Conservation (phyloP, 2,888 invertebrate species). For the Cheilosia grossa region DNA sequence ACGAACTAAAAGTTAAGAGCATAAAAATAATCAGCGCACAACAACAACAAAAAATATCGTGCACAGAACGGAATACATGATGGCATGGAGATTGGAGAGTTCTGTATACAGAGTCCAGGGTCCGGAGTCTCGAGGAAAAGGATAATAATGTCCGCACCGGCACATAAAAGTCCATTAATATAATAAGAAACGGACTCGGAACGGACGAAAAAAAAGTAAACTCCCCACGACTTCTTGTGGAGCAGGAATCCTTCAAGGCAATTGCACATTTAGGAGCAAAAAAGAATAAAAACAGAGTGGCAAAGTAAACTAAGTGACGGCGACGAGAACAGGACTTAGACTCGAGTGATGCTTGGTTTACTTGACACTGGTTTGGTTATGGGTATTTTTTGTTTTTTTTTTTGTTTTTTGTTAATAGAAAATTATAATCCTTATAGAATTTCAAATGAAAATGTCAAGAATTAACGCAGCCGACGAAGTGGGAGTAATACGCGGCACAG, state of each 20-base stretch:
- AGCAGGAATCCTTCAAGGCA: constrained; percentile 27
- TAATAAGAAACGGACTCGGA: constrained; percentile 27
- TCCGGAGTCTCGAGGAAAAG: constrained; percentile 1
- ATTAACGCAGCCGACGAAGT: no score
- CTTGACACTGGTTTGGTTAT: not conserved
- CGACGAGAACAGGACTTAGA: constrained; percentile 5
- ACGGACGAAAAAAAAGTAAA: not conserved
- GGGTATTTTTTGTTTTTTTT: no score
- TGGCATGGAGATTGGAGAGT: constrained; percentile 1
- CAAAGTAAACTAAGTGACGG: not conserved
- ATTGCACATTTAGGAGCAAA: constrained; percentile 9
- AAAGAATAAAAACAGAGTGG: not conserved
- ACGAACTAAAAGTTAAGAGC: constrained; percentile 69
- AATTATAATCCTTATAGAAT: no score
- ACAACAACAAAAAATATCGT: not conserved
- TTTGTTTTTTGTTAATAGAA: no score
- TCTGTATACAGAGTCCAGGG: not conserved
- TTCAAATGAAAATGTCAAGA: no score
- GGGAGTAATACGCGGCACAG: no score
- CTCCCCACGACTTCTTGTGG: not conserved
- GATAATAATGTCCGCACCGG: constrained; percentile 47
- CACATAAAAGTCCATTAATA: constrained; percentile 58
- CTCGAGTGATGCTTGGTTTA: constrained; percentile 9
- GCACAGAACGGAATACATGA: not conserved
- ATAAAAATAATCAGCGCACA: constrained; percentile 58